A percentile compares a stretch with the other conserved stretches of the same genome.
These are phyloP conservation scores for Clusia tigrina DNA, from an alignment of 2,888 invertebrate genomes.

Conservation along the genomic window DNA sequence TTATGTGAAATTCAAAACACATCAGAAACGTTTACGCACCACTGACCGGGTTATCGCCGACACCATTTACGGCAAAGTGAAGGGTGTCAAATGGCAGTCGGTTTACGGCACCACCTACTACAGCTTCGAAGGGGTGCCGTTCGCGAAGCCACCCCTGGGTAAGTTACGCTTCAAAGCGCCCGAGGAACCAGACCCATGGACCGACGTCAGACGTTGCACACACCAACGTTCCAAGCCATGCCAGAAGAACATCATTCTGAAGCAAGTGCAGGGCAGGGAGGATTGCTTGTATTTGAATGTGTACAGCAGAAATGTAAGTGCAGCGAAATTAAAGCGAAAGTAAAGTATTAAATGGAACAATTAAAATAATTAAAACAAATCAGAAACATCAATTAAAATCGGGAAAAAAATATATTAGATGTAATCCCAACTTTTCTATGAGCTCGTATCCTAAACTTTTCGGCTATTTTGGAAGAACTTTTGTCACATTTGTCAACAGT, in stretches of 20 bases:
- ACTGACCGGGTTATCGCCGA: conserved; percentile 57
- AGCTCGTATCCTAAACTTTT: too few relatives aligned
- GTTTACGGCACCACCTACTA: conserved; percentile 57
- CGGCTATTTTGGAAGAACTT: too few relatives aligned
- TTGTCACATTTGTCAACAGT: too few relatives aligned
- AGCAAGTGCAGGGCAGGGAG: conserved; percentile 65
- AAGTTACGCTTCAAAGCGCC: conserved; percentile 64
- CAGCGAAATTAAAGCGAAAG: too few relatives aligned
- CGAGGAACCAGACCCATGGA: conserved; percentile 64
- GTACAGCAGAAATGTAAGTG: conserved; percentile 57
- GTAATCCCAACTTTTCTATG: too few relatives aligned
- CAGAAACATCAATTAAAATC: too few relatives aligned
- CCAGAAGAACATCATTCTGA: conserved; percentile 59
- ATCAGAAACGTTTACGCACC: conserved; percentile 57
- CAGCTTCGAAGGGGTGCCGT: conserved; percentile 63
- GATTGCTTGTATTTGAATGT: conserved; percentile 68
- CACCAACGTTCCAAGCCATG: conserved; percentile 57
- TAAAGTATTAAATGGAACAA: not conserved
- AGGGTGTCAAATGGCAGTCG: conserved; percentile 60
- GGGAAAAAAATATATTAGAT: not conserved
- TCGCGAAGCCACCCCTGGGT: conserved; percentile 61
- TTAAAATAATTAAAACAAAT: not conserved
- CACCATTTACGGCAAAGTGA: conserved; percentile 58
- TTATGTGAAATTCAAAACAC: conserved; percentile 60
- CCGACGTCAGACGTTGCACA: conserved; percentile 62